Percentiles rank a stretch among this genome's conserved stretches.
Conservation (phyloP, 2,888 invertebrate genomes). For the Drosophila mettleri region DNA sequence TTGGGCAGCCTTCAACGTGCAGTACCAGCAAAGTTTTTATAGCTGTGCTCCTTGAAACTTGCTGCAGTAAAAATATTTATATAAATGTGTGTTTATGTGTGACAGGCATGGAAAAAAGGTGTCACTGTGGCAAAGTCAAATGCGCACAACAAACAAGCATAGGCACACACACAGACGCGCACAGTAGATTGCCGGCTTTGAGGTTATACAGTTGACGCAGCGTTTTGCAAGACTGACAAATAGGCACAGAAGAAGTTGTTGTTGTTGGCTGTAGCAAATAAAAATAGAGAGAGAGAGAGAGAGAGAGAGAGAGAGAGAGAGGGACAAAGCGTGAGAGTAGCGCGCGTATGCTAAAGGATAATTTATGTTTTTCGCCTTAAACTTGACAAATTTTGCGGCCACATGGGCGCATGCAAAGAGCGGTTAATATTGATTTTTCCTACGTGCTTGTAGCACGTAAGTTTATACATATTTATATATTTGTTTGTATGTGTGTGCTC, state of each 20-base stretch:
- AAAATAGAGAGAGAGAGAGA: background rate
- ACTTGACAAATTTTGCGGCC: conserved; percentile 64
- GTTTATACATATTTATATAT: background rate
- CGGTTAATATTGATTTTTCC: conserved; percentile 50
- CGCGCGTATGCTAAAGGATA: conserved; percentile 50
- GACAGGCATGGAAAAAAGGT: conserved; percentile 41
- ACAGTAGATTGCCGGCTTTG: conserved; percentile 42
- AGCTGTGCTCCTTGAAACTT: conserved; percentile 25
- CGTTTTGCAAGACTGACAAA: conserved; percentile 27
- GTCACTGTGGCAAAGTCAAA: conserved; percentile 56
- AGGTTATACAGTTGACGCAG: conserved; percentile 39
- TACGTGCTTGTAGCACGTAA: conserved; percentile 1
- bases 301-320: background rate
- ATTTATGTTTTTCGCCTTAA: conserved; percentile 63
- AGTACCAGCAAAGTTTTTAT: conserved; percentile 11
- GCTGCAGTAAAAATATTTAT: conserved; percentile 13
- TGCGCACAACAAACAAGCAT: conserved; percentile 27
- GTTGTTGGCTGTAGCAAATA: no score
- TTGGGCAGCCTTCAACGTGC: conserved; percentile 19
- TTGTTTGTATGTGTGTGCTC: conserved; percentile 1
- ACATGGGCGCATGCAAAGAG: conserved; percentile 34
- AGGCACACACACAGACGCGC: conserved; percentile 2
- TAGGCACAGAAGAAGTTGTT: conserved; percentile 22
- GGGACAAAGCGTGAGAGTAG: background rate
- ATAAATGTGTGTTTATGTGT: conserved; percentile 20